Percentiles rank a stretch among this genome's conserved stretches.
Conservation (phyloP, 1,140 invertebrate genomes). For the Macrosteles quadrilineatus region DNA sequence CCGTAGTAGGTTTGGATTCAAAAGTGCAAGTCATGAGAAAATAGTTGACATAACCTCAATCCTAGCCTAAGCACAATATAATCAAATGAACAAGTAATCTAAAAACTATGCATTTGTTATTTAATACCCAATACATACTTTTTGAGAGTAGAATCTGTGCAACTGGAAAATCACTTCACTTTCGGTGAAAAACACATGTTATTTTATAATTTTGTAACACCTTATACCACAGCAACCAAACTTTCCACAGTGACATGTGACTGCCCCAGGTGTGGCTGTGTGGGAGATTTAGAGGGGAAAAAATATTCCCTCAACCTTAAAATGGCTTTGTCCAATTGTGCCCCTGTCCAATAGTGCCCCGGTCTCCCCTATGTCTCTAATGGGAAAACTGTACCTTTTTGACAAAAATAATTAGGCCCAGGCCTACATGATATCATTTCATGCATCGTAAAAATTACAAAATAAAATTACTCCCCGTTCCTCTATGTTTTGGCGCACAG, state of each 20-base stretch:
- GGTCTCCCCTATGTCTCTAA: conserved; percentile 10
- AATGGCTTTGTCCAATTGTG: conserved; percentile 5
- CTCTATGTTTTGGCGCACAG: too few relatives aligned
- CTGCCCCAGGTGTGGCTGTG: neutral
- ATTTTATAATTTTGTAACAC: neutral
- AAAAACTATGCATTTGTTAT: conserved; percentile 11
- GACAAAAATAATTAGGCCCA: too few relatives aligned
- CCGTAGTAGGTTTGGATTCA: conserved; percentile 12
- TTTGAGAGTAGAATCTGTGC: conserved; percentile 6
- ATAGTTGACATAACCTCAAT: conserved; percentile 41
- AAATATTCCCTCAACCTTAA: conserved; percentile 1
- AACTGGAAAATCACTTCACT: conserved; percentile 11
- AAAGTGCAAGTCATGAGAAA: conserved; percentile 17
- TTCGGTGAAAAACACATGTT: conserved; percentile 13
- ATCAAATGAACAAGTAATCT: conserved; percentile 7
- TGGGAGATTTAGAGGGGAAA: neutral
- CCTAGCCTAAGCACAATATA: conserved; percentile 35
- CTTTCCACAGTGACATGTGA: neutral
- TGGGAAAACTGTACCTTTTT: too few relatives aligned
- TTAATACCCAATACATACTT: neutral
- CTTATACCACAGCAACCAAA: neutral
- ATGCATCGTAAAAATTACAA: too few relatives aligned
- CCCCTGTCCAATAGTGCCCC: conserved; percentile 3
- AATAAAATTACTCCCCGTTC: too few relatives aligned
- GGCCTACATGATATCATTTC: too few relatives aligned